Base-by-base conservation (phyloP, 1,140 invertebrate species). In the Drosophila carrolli region DNA sequence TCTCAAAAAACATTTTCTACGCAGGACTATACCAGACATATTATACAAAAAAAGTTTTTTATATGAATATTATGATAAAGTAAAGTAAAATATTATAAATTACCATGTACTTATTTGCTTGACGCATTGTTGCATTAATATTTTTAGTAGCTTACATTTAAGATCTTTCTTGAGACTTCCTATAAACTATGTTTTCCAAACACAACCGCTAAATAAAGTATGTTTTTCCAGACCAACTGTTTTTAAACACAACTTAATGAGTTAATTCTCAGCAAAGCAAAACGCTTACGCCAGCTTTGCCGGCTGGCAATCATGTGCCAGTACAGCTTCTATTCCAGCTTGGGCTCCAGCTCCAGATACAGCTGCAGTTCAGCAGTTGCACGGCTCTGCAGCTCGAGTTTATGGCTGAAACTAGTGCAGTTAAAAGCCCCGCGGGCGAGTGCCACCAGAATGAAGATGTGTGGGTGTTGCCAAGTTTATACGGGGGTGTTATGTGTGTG, bases 381-480 rank as follows among this genome's bases (percentile, higher is more conserved):
- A 16, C 50, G 29, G 54, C 10, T 53, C 46, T 47, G 48, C 19
- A 67, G 47, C 47, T 66, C 43, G 63, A 76, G 65, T 71, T 70
- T 84, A 75, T 74, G 63, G 66, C 51, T 63, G 67, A 89, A 88
- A 89, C 83, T 89, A 82, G 83, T 70, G 81, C 83, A 88, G 79
- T 83, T 79, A 89, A 88, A 88, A 89, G 83, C 83, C 83, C 83
- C 80, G 58, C 84, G 63, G 68, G 72, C 63, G 62, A 58, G 53
- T 71, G 50, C 50, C 67, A 40, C 58, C 78, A 51, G 58, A 70
- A 75, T 71, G 58, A 35, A 75, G 62, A 62, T 76, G 61, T 47
- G 68, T 56, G 23, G 38, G 27, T 63, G 59, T 35, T 72, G 50
- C 23, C 51, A 72, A 74, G 60, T 68, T 79, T 61, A 75, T 46